These are phyloP conservation scores for Globodera ellingtonae DNA, from an alignment of 1,140 invertebrate species.

Conservation along the genomic window DNA sequence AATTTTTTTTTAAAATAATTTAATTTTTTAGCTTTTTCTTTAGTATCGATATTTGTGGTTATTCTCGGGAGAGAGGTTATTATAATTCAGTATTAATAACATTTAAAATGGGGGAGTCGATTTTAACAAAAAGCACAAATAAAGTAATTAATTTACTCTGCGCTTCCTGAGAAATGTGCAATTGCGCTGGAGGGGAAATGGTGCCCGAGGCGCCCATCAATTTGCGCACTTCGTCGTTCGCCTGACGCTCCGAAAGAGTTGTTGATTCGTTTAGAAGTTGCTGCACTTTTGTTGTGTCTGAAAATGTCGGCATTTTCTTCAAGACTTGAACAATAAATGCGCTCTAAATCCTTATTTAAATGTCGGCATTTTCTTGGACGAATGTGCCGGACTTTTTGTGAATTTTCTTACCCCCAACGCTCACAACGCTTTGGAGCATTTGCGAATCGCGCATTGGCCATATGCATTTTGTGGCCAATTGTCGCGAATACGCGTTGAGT, in stretches of 20 bases:
- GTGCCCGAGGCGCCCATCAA: neutral
- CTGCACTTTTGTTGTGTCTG: neutral
- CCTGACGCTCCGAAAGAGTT: slow-evolving; percentile 22
- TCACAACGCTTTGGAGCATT: slow-evolving; percentile 14
- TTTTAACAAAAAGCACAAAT: too few species aligned
- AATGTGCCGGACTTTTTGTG: neutral
- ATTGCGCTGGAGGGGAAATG: neutral
- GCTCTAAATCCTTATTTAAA: too few species aligned
- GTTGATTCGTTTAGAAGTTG: neutral
- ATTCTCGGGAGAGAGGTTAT: too few species aligned
- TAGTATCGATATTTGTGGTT: too few species aligned
- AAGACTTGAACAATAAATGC: too few species aligned
- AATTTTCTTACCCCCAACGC: neutral
- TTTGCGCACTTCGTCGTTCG: slow-evolving; percentile 20
- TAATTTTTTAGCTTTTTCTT: too few species aligned
- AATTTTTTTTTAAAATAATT: too few species aligned
- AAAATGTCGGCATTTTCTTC: too few species aligned
- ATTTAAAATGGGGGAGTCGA: too few species aligned
- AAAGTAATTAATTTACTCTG: neutral
- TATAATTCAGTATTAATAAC: too few species aligned
- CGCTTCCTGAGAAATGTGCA: neutral
- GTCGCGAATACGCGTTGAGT: neutral
- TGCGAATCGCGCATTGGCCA: neutral
- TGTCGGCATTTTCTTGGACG: too few species aligned
- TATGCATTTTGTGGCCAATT: slow-evolving; percentile 1